Conservation (phyloP, 2,113 vertebrate genomes). For the Cryptotis parvus region DNA sequence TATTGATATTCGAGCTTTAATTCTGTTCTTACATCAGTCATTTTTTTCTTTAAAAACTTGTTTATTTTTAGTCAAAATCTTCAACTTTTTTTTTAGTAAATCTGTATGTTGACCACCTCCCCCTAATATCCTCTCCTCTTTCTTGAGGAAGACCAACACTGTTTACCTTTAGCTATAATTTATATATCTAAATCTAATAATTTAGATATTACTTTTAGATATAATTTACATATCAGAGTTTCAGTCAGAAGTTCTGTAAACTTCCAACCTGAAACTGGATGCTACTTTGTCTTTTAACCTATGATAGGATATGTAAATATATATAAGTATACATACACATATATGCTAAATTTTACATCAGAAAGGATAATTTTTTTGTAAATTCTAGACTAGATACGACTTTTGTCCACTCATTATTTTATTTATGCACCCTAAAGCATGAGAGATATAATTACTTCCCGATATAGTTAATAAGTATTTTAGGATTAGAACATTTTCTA, state of each 20-base stretch:
- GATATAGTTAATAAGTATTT: not conserved
- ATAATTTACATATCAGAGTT: not conserved
- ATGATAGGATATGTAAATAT: too few relatives aligned
- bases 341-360: not conserved
- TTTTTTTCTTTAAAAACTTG: conserved; percentile 20
- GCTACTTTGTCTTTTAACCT: not conserved
- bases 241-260: not conserved
- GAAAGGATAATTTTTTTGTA: not conserved
- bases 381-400: not conserved
- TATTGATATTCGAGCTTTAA: conserved; percentile 33
- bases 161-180: not conserved
- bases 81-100: conserved; percentile 10
- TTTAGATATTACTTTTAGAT: too few relatives aligned
- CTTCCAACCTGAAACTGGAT: not conserved
- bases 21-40: conserved; percentile 11
- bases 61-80: conserved; percentile 6
- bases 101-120: not conserved
- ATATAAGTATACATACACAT: too few relatives aligned
- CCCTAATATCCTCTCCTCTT: not conserved
- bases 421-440: not conserved
- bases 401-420: not conserved
- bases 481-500: not conserved
- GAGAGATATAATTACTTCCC: not conserved
- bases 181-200: too few relatives aligned
- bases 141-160: not conserved